Evolutionary conservation across 2,888 invertebrate genomes (phyloP), one percentile per base, ranked within the genome.

Genomic region (Linnaemya tessellans): DNA sequence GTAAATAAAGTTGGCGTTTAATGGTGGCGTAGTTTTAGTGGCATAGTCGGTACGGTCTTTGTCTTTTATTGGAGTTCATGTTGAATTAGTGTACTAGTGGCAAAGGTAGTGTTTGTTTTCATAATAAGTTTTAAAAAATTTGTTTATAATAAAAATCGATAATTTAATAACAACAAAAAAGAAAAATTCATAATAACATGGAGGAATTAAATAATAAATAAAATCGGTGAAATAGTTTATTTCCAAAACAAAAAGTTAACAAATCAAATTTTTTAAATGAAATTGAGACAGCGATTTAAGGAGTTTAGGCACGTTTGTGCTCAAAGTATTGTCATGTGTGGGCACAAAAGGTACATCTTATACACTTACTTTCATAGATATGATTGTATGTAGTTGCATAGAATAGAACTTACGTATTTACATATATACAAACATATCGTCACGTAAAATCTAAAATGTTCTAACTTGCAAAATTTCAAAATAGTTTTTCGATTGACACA

Each of bases 241-340:
- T 11, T 30, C 25, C 18, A 9, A 56, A 64, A n/a, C n/a, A n/a
- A 30, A 51, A 51, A 62, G 9, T n/a, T 20, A 11, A 4, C 38
- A 15, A 41, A 15, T 1, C 54, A 41, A 8, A 41, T 41, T 10
- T 41, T 10, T 51, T 64, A 79, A 89, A 90, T 90, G 89, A 90
- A 89, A 85, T 84, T 89, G 43, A 84, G 85, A n/a, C 86, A 86
- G n/a, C 79, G 87, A 35, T 82, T 89, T 8, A 89, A 89, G 68
- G 84, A 85, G 54, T 82, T 89, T 8, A 87, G 79, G 75, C 74
- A 84, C 56, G 84, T 84, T 62, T 89, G 88, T 82, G 67, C 78
- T 20, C 81, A 88, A 54, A 86, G 80, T 38, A 81, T 89, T 22
- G 49, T 74, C 30, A 74, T 88, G 30, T 89, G 89, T 85, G 87